Conservation (phyloP, 2,113 vertebrate genomes). For the Eulacestoma nigropectus region DNA sequence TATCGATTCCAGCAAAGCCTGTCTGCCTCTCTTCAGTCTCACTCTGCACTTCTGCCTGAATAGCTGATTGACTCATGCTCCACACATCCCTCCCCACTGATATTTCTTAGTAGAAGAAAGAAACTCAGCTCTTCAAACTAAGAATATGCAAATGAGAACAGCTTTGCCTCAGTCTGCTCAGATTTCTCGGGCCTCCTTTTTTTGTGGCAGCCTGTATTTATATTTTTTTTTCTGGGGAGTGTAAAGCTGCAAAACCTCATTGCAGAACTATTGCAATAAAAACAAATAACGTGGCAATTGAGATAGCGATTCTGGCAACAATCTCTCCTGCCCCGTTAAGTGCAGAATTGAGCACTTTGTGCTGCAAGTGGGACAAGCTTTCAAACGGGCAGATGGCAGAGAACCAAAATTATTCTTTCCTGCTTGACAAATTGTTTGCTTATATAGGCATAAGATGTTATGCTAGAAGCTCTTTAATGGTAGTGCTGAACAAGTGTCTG, state of each 20-base stretch:
- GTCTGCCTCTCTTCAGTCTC: background rate
- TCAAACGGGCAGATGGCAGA: background rate
- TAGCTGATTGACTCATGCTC: background rate
- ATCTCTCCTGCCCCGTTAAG: background rate
- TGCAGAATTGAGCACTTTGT: background rate
- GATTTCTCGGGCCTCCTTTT: background rate
- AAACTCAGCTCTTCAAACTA: background rate
- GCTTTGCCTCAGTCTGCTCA: background rate
- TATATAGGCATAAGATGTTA: background rate
- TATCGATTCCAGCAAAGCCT: background rate
- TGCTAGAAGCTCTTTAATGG: background rate
- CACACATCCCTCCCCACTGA: background rate
- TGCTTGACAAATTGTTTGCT: constrained; percentile 50
- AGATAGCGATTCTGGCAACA: constrained; percentile 7
- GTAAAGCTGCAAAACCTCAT: constrained; percentile 24
- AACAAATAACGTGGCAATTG: constrained; percentile 12
- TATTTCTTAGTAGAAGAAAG: background rate
- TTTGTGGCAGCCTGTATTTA: background rate
- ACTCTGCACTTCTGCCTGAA: background rate
- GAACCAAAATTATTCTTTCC: constrained; percentile 3
- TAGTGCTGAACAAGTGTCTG: constrained; percentile 23
- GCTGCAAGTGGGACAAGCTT: background rate
- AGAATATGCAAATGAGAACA: background rate
- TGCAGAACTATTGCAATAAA: constrained; percentile 1
- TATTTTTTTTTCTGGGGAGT: background rate